Percentiles rank a stretch among this genome's conserved stretches.
Conservation (phyloP, 2,113 vertebrate species). For the Platysteira castanea region DNA sequence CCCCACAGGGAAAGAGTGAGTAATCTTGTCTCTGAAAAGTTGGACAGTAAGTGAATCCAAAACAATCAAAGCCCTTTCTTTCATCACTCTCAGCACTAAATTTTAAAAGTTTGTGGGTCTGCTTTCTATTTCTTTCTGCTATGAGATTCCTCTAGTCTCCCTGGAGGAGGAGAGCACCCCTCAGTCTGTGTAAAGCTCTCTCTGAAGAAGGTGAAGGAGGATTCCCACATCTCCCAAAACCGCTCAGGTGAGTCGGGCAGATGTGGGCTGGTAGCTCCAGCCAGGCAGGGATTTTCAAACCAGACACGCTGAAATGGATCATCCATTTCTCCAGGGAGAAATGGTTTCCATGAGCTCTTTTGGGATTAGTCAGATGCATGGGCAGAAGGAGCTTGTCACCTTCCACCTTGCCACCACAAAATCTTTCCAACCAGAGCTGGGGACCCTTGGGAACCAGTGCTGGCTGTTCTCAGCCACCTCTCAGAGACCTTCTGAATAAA, state of each 20-base stretch:
- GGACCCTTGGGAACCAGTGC: neutral
- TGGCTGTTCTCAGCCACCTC: neutral
- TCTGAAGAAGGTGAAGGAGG: neutral
- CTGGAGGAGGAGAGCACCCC: neutral
- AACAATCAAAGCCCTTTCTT: neutral
- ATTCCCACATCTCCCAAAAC: fast-evolving
- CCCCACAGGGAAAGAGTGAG: neutral
- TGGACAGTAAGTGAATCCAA: neutral
- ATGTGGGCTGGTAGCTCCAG: neutral
- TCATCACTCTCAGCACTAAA: neutral
- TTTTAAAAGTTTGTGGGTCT: neutral
- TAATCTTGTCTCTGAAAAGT: neutral
- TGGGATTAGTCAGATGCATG: neutral
- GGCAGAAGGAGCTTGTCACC: neutral
- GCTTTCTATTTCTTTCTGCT: neutral
- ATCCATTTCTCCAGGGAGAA: neutral
- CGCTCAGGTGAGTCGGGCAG: neutral
- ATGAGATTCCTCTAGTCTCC: neutral
- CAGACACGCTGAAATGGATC: neutral
- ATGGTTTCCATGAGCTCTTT: neutral
- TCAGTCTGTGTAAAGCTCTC: neutral
- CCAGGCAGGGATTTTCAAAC: neutral
- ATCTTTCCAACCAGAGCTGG: neutral
- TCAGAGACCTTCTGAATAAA: neutral
- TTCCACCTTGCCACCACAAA: neutral